phyloP scores from a whole-genome alignment of 2,888 invertebrate genomes.

The Marasmarcha lunaedactyla region DNA sequence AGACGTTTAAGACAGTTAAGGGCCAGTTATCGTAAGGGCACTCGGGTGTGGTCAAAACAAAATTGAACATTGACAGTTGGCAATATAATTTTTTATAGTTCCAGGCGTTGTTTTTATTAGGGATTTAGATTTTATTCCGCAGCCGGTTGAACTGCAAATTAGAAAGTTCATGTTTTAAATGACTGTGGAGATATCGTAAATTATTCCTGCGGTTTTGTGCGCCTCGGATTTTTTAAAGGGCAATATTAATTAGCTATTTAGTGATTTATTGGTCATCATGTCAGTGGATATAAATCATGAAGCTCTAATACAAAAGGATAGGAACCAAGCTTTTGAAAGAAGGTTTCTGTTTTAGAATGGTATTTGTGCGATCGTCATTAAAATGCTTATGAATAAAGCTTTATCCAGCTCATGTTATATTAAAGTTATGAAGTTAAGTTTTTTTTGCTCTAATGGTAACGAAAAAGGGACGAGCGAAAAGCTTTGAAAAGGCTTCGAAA shows the following conservation, averaged over 20 bases:
- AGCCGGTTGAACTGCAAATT: constrained; percentile 44
- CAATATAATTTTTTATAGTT: constrained; percentile 57
- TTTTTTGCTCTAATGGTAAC: no score
- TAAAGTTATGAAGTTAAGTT: background rate
- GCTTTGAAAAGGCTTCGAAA: background rate
- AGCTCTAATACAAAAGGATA: constrained; percentile 22
- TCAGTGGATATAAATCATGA: constrained; percentile 34
- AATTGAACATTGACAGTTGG: constrained; percentile 47
- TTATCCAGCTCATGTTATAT: no score
- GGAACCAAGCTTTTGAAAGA: background rate
- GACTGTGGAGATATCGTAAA: constrained; percentile 51
- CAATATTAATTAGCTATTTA: constrained; percentile 53
- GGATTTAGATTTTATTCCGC: constrained; percentile 37
- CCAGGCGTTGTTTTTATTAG: constrained; percentile 58
- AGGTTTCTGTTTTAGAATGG: no score
- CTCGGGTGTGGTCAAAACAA: constrained; percentile 56
- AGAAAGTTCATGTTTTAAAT: constrained; percentile 60
- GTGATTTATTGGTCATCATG: constrained; percentile 58
- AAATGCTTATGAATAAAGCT: background rate
- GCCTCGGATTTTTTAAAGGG: constrained; percentile 32
- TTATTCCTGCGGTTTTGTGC: constrained; percentile 50
- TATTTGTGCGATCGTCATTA: no score
- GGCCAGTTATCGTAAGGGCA: constrained; percentile 32
- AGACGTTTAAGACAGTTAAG: constrained; percentile 48
- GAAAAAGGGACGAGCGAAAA: background rate